phyloP scores from a whole-genome alignment of 2,113 vertebrate species.

The Leucosticte australis region DNA sequence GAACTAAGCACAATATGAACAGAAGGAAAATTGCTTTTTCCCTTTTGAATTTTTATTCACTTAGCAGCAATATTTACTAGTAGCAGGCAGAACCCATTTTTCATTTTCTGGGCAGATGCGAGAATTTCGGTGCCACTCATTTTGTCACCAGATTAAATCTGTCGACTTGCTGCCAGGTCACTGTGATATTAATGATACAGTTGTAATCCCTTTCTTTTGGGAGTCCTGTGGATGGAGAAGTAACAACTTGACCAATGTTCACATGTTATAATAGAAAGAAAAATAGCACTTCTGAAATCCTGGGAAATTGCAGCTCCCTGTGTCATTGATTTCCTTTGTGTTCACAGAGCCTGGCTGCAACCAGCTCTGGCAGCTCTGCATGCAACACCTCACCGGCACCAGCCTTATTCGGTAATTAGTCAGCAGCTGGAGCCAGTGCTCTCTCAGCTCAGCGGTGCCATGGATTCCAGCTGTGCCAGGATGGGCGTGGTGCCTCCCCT shows the following conservation, averaged over 20 bases:
- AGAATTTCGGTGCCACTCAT: constrained; percentile 53
- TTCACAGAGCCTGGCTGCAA: neutral
- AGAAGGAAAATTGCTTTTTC: constrained; percentile 67
- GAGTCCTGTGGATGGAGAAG: neutral
- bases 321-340: neutral
- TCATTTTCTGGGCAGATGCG: constrained; percentile 32
- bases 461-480: accelerated
- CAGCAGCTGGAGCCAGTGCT: neutral
- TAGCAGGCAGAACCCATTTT: constrained; percentile 48
- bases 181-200: constrained; percentile 33
- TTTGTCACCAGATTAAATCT: constrained; percentile 60
- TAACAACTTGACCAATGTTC: constrained; percentile 32
- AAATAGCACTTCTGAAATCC: neutral
- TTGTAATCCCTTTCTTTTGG: constrained; percentile 25
- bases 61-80: constrained; percentile 60
- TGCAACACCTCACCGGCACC: accelerated
- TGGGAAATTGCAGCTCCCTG: neutral
- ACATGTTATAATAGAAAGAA: neutral
- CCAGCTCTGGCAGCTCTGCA: neutral
- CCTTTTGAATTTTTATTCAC: constrained; percentile 68
- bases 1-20: constrained; percentile 58
- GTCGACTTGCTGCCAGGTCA: neutral
- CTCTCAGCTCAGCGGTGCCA: too few species aligned
- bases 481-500: accelerated
- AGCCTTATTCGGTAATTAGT: neutral